Base-by-base conservation (phyloP, 92 coral and sea anemone species). In the Virgularia gustaviana region DNA sequence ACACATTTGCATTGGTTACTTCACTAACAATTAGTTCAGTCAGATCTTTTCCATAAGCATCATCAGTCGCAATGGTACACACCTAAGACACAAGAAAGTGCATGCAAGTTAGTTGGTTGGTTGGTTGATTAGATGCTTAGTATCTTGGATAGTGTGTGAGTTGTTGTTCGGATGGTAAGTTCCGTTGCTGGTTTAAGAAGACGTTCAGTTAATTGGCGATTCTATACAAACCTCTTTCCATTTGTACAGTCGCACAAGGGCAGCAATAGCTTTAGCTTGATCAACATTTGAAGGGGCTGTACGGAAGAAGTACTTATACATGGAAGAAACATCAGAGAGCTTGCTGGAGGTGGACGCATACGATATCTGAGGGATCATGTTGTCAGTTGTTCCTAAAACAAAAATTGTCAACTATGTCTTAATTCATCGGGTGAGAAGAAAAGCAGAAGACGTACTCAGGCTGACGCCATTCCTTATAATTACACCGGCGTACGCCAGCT, bases 161-260 rank as follows among this genome's bases (percentile, higher is more conserved):
- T n/a, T n/a, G n/a, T n/a, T n/a, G n/a, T n/a, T n/a, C n/a, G n/a
- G n/a, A n/a, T n/a, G n/a, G n/a, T n/a, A n/a, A n/a, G n/a, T n/a
- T n/a, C n/a, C n/a, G n/a, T n/a, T n/a, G n/a, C n/a, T n/a, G n/a
- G n/a, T n/a, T n/a, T n/a, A n/a, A n/a, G n/a, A n/a, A n/a, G n/a
- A n/a, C n/a, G n/a, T n/a, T n/a, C n/a, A n/a, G n/a, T n/a, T n/a
- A n/a, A n/a, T n/a, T n/a, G n/a, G n/a, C n/a, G n/a, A n/a, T n/a
- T n/a, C n/a, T n/a, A n/a, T n/a, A n/a, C n/a, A n/a, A n/a, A 89
- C 99, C 72, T 94, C 88, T 47, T 95, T 91, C 86, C 90, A 89
- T 61, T 86, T 76, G 73, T 89, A 94, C 43, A 79, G 81, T 28
- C 89, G 79, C 81, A 89, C 81, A 18, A 94, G 72, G 0, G 99